These are phyloP conservation scores for Sebastes dallii DNA, from an alignment of 2,797 vertebrate species.

Conservation along the genomic window DNA sequence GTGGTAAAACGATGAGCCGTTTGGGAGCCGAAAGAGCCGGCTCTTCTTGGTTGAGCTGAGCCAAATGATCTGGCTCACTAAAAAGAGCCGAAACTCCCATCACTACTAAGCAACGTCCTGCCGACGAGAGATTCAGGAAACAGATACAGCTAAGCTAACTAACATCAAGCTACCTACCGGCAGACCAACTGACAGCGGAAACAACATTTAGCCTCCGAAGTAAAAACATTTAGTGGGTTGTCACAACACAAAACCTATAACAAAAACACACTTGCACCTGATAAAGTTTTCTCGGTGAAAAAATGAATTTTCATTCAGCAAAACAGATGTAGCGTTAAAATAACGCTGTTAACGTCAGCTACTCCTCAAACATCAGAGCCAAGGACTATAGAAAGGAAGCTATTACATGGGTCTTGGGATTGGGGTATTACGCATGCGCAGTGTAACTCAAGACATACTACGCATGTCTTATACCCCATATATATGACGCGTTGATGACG, in stretches of 20 bases:
- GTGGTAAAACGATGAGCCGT: too few species aligned
- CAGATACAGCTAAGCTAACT: slow-evolving; percentile 45
- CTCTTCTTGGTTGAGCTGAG: too few species aligned
- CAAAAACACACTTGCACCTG: not conserved
- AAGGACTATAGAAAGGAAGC: too few species aligned
- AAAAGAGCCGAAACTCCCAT: too few species aligned
- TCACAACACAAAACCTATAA: not conserved
- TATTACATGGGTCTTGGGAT: rapidly evolving
- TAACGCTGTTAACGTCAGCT: too few species aligned
- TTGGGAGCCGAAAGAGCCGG: too few species aligned
- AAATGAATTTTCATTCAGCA: not conserved
- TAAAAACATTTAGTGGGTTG: not conserved
- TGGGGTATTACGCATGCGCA: too few species aligned
- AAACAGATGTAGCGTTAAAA: not conserved
- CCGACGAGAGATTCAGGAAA: slow-evolving; percentile 68
- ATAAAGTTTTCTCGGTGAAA: not conserved
- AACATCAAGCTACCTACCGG: slow-evolving; percentile 10
- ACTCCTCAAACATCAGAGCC: too few species aligned
- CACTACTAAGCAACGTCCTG: slow-evolving; percentile 37
- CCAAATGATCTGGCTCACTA: too few species aligned
- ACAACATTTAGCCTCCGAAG: not conserved
- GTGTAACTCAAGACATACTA: too few species aligned
- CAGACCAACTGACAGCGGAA: slow-evolving; percentile 14
- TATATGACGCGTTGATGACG: too few species aligned
- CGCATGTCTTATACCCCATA: too few species aligned